Percentiles rank a stretch among this genome's conserved stretches.
Conservation (phyloP, 2,113 vertebrate genomes). For the Plestiodon gilberti region DNA sequence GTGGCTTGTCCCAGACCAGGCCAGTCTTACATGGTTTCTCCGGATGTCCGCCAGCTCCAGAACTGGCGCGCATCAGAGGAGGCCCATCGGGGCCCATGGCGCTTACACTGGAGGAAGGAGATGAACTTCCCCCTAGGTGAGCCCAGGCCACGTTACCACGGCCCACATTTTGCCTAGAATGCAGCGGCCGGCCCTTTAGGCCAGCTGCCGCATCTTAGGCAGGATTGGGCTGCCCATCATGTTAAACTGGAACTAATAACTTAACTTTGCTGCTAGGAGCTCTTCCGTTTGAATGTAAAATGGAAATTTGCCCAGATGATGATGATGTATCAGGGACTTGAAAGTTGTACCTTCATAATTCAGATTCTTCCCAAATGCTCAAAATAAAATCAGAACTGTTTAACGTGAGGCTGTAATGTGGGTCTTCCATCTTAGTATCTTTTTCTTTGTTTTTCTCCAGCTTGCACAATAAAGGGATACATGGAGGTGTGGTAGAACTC, state of each 20-base stretch:
- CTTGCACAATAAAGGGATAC: neutral
- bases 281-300: rapidly evolving
- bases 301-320: rapidly evolving
- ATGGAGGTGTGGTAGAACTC: neutral
- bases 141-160: too few species aligned
- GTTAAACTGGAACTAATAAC: neutral
- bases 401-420: neutral
- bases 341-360: too few species aligned
- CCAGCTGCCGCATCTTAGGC: too few species aligned
- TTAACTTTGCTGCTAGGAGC: neutral
- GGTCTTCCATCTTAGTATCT: neutral
- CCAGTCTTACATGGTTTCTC: too few species aligned
- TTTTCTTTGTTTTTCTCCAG: neutral
- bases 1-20: too few species aligned
- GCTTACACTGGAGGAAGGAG: too few species aligned
- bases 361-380: neutral
- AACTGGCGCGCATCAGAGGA: too few species aligned
- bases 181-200: too few species aligned
- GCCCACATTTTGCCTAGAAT: too few species aligned
- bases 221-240: neutral
- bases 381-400: neutral
- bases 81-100: too few species aligned
- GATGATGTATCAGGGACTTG: neutral
- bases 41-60: too few species aligned
- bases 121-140: too few species aligned